Evolutionary conservation across 2,888 invertebrate genomes (phyloP).

Genomic region (Malachius bipustulatus): DNA sequence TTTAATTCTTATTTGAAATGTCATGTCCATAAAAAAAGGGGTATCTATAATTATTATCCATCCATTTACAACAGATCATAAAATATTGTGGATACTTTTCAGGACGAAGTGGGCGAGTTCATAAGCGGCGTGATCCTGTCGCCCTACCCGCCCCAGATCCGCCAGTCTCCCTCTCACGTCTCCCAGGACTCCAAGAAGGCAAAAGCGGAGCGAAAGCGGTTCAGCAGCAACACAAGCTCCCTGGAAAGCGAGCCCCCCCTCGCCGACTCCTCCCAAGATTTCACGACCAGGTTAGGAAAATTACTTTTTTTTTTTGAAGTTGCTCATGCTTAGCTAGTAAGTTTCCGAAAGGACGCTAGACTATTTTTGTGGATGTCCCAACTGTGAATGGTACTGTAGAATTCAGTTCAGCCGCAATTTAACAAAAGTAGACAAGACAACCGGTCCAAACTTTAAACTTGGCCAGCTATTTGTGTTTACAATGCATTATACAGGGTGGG

Average conservation of each 20-base stretch:
- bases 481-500: too few relatives aligned
- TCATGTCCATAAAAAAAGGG: slow-evolving; percentile 1
- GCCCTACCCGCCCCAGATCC: slow-evolving; percentile 44
- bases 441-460: too few relatives aligned
- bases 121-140: slow-evolving; percentile 45
- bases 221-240: slow-evolving; percentile 41
- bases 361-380: too few relatives aligned
- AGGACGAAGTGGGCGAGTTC: slow-evolving; percentile 57
- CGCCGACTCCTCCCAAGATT: slow-evolving; percentile 38
- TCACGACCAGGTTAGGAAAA: slow-evolving; percentile 30
- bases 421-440: too few relatives aligned
- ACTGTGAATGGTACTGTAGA: too few relatives aligned
- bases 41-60: not conserved
- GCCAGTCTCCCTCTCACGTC: slow-evolving; percentile 31
- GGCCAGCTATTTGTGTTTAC: too few relatives aligned
- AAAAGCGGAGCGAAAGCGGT: slow-evolving; percentile 38
- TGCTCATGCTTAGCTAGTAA: too few relatives aligned
- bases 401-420: too few relatives aligned
- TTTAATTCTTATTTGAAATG: slow-evolving; percentile 7
- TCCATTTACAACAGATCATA: not conserved
- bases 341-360: too few relatives aligned
- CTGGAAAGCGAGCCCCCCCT: slow-evolving; percentile 40
- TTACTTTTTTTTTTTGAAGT: slow-evolving; percentile 7
- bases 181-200: slow-evolving; percentile 22
- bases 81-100: slow-evolving; percentile 16